Base-by-base conservation (phyloP, 2,113 vertebrate species). In the Sander lucioperca region DNA sequence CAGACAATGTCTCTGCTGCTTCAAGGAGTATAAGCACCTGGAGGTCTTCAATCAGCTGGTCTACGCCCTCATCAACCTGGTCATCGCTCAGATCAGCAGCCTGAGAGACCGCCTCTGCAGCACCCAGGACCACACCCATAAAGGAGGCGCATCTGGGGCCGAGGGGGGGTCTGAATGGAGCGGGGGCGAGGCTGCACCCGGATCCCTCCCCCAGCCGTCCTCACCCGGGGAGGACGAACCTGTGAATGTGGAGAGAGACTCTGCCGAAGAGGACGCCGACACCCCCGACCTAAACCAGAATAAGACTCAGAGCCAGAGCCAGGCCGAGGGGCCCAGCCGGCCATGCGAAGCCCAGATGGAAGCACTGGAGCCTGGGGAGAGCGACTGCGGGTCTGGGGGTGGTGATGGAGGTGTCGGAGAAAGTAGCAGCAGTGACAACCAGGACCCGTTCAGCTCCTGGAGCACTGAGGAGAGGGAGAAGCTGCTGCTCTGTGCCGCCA, bases 11-110 rank as follows among this genome's bases (percentile, higher is more conserved):
- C 96, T 99, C 45, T 99, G 98, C 96, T 99, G 98, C 96, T 99
- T 99, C 96, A 99, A 99, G 95, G 98, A 99, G 93, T 99, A 99
- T 95, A 99, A 99, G 91, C 98, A 99, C 94, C 95, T 99, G 95
- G 98, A 99, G 94, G 97, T 99, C 91, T 99, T 99, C 93, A 99
- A 98, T 93, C 98, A 99, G 97, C 96, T 99, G 95, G 97, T 99
- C 30, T 99, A 98, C 85, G 97, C 97, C 77, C 98, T 99, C 95
- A 99, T 99, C 93, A 99, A 99, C 94, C 96, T 99, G 96, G 98
- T 99, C 85, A 97, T 99, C 89, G 95, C 95, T 76, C 98, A 99
- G 95, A 97, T 99, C 68, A 95, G 92, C 89, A 94, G 91, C 85
- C 90, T 95, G 77, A 92, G 95, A 51, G 94, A 96, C 77, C 79